Percentiles rank a stretch among this genome's conserved stretches.
Evolutionary conservation across 2,113 vertebrate genomes (phyloP).

Genomic region (Clupea harengus): DNA sequence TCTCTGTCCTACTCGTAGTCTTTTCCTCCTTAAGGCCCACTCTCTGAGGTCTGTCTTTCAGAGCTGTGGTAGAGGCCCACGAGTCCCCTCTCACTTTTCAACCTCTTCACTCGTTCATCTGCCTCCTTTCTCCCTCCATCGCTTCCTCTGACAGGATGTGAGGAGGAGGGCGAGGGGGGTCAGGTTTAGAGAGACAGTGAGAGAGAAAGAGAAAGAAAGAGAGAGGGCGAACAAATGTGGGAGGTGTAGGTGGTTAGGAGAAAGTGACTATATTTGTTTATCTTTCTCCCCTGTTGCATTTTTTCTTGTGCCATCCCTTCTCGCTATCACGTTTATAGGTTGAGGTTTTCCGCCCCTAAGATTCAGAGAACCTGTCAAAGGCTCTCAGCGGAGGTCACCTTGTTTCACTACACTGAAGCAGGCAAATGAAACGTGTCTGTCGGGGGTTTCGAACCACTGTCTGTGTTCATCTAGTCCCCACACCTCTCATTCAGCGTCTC

Average conservation of each 20-base stretch:
- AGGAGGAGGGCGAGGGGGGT: not conserved
- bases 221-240: slow-evolving; percentile 35
- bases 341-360: not conserved
- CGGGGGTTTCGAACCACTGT: not conserved
- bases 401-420: slow-evolving; percentile 1
- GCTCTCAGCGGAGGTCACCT: not conserved
- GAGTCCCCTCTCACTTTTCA: not conserved
- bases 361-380: not conserved
- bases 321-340: not conserved
- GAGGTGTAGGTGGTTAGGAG: slow-evolving; percentile 22
- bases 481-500: not conserved
- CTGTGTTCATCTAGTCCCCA: not conserved
- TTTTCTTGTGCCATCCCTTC: not conserved
- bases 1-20: slow-evolving; percentile 17
- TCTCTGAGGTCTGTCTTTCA: slow-evolving; percentile 3
- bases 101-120: not conserved
- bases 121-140: not conserved
- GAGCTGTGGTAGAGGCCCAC: not conserved
- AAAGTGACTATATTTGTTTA: slow-evolving; percentile 27
- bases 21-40: slow-evolving; percentile 1
- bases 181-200: not conserved
- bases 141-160: slow-evolving; percentile 2
- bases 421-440: slow-evolving; percentile 11
- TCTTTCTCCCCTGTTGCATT: slow-evolving; percentile 11
- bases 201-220: slow-evolving; percentile 23